Base-by-base conservation (phyloP, 2,113 vertebrate species). In the Tretioscincus oriximinensis region DNA sequence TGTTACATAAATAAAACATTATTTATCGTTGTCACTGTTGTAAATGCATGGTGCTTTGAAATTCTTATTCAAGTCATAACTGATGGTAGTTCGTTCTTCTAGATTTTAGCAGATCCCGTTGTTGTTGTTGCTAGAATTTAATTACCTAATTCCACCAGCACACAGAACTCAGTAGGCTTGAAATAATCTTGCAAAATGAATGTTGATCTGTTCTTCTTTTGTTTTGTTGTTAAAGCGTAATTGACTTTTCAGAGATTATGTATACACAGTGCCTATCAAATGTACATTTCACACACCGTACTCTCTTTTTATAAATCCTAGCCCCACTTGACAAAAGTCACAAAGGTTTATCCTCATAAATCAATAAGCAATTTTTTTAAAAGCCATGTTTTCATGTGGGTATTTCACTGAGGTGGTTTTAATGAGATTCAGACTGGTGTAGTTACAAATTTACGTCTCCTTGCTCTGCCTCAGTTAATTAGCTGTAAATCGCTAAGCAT, bases 231-330 rank as follows among this genome's bases (percentile, higher is more conserved):
- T 69, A 60, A 41, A 61, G 61, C 60, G 54, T 71, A 71, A 80
- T 72, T 80, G 78, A 60, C 71, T 71, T 71, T 80, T 71, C 54
- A 71, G 49, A 78, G 35, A 41, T 64, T 21, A 5, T 58, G 54
- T 20, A 58, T 20, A 58, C 18, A 20, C 54, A 58, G 28, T 28
- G 24, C 66, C n/a, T 60, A 70, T 70, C 26, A 22, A 79, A 70
- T 41, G 24, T 79, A 45, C 11, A 8, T 45, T n/a, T 69, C 35
- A 41, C 9, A 26, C 54, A 58, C 10, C 63, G 20, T 11, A 28
- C 16, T 60, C 51, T 45, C 69, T 61, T 79, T 45, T 26, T 20
- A 60, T 70, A 24, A 63, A 80, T 31, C 18, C 3, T 45, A 72
- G 9, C 41, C 35, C 49, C 20, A 16, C 22, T 54, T 9, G 5